These are phyloP conservation scores for Rachycentron canadum DNA, from an alignment of 2,797 vertebrate genomes.

Conservation along the genomic window DNA sequence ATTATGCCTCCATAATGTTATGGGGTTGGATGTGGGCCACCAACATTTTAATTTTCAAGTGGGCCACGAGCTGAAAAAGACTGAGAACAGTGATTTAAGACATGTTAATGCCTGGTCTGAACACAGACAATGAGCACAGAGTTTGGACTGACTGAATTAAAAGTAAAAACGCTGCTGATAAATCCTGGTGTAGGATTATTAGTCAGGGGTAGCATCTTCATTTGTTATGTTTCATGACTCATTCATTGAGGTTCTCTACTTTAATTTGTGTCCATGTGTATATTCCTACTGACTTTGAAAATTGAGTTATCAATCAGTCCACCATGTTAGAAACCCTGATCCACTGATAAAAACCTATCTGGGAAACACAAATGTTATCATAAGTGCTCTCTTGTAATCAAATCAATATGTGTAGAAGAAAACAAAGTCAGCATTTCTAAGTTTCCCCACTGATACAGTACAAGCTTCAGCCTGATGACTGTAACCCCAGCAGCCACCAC, in stretches of 20 bases:
- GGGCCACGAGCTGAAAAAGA: too few species aligned
- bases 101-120: too few species aligned
- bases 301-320: constrained; percentile 11
- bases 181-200: neutral
- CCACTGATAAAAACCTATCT: neutral
- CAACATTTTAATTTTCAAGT: too few species aligned
- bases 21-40: too few species aligned
- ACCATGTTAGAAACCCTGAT: neutral
- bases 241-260: neutral
- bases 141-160: neutral
- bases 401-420: constrained; percentile 24
- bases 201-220: neutral
- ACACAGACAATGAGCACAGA: too few species aligned
- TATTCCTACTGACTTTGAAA: neutral
- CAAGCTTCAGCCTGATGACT: constrained; percentile 38
- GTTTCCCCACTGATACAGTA: constrained; percentile 10
- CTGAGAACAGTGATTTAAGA: too few species aligned
- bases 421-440: constrained; percentile 21
- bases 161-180: neutral
- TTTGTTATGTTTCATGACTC: neutral
- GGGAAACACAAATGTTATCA: constrained; percentile 7
- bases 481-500: constrained; percentile 57
- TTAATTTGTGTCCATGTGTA: neutral
- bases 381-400: constrained; percentile 2
- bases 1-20: too few species aligned